Conservation (phyloP, 2,888 invertebrate genomes). For the Chrysolina haemoptera region DNA sequence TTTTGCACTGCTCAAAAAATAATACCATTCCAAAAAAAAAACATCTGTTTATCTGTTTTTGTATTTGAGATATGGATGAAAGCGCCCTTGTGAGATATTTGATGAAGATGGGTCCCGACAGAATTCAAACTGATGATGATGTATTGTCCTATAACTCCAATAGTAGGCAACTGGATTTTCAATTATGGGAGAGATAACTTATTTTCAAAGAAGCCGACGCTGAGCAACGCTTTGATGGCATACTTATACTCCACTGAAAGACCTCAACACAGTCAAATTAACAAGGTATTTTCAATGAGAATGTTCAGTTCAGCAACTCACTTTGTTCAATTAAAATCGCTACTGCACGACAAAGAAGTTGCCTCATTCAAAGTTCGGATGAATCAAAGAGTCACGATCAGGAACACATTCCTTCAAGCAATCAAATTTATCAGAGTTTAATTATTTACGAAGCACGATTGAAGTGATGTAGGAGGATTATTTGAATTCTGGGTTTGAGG, state of each 20-base stretch:
- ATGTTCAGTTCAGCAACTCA: slow-evolving; percentile 27
- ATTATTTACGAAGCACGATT: not conserved
- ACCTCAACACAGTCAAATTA: slow-evolving; percentile 8
- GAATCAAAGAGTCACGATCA: slow-evolving; percentile 22
- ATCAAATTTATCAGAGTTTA: not conserved
- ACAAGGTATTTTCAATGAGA: slow-evolving; percentile 16
- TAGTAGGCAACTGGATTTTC: not conserved
- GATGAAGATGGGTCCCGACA: no score
- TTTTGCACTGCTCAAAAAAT: no score
- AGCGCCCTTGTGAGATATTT: no score
- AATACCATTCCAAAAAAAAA: no score
- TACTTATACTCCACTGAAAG: not conserved
- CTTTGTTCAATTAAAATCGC: slow-evolving; percentile 26
- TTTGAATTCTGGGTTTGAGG: not conserved
- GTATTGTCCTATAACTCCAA: not conserved
- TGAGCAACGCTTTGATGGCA: slow-evolving; percentile 1
- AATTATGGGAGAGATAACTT: not conserved
- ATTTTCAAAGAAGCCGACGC: not conserved
- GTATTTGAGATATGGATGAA: no score
- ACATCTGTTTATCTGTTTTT: no score
- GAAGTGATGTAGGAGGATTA: not conserved
- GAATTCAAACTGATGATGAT: no score
- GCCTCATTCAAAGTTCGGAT: slow-evolving; percentile 18
- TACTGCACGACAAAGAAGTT: slow-evolving; percentile 24
- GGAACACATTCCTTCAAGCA: not conserved